Evolutionary conservation across 2,888 invertebrate species (phyloP), one percentile per base, ranked within the genome.

Genomic region (Diaperis boleti): DNA sequence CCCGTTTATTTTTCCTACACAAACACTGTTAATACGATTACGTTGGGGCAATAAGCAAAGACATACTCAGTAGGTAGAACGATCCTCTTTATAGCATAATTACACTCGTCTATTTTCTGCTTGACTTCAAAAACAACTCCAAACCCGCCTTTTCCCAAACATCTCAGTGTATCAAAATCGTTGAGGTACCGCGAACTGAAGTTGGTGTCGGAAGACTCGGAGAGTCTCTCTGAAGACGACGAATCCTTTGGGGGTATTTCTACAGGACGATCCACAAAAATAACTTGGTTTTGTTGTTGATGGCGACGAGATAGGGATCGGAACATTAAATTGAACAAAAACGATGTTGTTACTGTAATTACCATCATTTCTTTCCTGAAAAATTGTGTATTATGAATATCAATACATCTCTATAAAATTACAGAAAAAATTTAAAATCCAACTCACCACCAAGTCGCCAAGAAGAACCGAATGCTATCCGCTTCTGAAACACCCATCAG

Each of bases 41-140:
- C 3, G 6, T 2, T 26, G 6, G n/a, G n/a, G n/a, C n/a, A n/a
- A n/a, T n/a, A n/a, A n/a, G n/a, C n/a, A n/a, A n/a, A n/a, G 20
- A 26, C 44, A 77, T 77, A 90, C 90, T 86, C 86, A 68, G 88
- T 90, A 1, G 96, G 94, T 57, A 98, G 81, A 0, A 91, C 89
- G 55, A 98, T 97, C 74, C 98, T 86, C 82, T 99, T 99, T 0
- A 99, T 91, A 3, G 98, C 98, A 82, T 98, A 99, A 63, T 89
- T 88, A 71, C 94, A 92, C 74, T 96, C 95, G 78, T 99, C 98
- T 59, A 97, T 89, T 79, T 94, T 95, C 79, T 98, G 96, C 77
- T 88, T 89, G 0, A 94, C 96, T 79, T 97, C 94, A 79, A 98
- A 98, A 0, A 99, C 98, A 1, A 98, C 91, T 0, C 98, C 98